phyloP scores from a whole-genome alignment of 2,888 invertebrate genomes.

The Dusona sp. region DNA sequence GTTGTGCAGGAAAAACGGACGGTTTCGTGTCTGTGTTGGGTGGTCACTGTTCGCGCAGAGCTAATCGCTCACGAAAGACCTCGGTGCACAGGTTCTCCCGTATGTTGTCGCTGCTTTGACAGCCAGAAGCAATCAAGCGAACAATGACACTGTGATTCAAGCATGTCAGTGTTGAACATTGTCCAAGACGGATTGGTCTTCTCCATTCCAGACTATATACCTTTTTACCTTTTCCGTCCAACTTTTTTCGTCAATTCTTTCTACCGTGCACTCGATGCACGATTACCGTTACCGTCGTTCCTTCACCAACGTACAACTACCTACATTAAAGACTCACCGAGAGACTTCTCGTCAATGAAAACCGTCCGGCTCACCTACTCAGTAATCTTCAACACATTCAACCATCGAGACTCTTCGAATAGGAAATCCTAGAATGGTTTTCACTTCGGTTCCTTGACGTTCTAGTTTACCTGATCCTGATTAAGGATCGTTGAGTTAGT shows the following conservation, averaged over 20 bases:
- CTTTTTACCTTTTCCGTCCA: conserved; percentile 35
- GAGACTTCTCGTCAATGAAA: conserved; percentile 13
- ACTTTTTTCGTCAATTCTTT: conserved; percentile 46
- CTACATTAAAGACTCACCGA: not conserved
- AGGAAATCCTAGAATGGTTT: conserved; percentile 2
- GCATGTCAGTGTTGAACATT: conserved; percentile 72
- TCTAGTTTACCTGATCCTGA: not conserved
- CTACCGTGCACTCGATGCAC: conserved; percentile 24
- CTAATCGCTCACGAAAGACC: conserved; percentile 72
- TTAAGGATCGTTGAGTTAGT: not conserved
- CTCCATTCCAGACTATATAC: conserved; percentile 38
- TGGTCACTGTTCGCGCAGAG: conserved; percentile 68
- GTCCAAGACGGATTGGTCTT: conserved; percentile 74
- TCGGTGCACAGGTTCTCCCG: conserved; percentile 26
- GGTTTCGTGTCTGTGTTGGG: conserved; percentile 35
- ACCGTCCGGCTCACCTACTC: not conserved
- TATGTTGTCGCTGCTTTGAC: conserved; percentile 53
- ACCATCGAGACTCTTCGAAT: not conserved
- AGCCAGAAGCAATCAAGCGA: conserved; percentile 77
- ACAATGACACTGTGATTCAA: conserved; percentile 77
- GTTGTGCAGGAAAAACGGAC: conserved; percentile 1
- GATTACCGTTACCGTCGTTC: conserved; percentile 32
- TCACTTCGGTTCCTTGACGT: not conserved
- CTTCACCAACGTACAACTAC: conserved; percentile 18
- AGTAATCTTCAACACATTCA: conserved; percentile 11